Percentiles rank a stretch among this genome's conserved stretches.
These are phyloP conservation scores for Anastrepha obliqua DNA, from an alignment of 1,140 invertebrate species.

Conservation along the genomic window DNA sequence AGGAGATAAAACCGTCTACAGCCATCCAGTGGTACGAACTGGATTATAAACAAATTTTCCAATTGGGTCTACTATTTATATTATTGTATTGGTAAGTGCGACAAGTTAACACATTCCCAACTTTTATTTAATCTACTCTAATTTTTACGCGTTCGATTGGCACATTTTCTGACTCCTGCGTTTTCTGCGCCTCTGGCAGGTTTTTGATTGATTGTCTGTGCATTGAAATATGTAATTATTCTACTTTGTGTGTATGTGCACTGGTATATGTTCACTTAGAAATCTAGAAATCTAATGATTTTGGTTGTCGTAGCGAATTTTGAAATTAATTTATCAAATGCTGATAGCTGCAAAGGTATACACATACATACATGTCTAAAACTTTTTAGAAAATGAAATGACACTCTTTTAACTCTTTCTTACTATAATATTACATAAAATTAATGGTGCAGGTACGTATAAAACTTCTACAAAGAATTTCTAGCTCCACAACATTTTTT, in stretches of 20 bases:
- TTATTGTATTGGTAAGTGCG: background rate
- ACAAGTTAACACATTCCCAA: background rate
- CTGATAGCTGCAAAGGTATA: background rate
- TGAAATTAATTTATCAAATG: conserved; percentile 48
- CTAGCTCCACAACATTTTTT: background rate
- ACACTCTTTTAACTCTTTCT: too few relatives aligned
- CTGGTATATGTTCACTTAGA: too few relatives aligned
- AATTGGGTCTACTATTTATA: background rate
- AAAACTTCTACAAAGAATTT: background rate
- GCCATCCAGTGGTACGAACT: too few relatives aligned
- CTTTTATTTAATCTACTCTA: background rate
- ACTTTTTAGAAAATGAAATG: too few relatives aligned
- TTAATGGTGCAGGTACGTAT: conserved; percentile 9
- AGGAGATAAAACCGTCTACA: too few relatives aligned
- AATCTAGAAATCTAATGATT: background rate
- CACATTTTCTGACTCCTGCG: background rate
- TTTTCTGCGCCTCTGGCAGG: too few relatives aligned
- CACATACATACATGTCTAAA: too few relatives aligned
- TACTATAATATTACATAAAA: too few relatives aligned
- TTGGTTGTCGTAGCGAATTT: background rate
- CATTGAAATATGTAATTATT: too few relatives aligned
- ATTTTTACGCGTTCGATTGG: background rate
- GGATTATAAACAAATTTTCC: too few relatives aligned
- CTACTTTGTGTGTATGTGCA: too few relatives aligned
- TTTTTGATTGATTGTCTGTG: background rate